These are phyloP conservation scores for Zaprionus kolodkinae DNA, from an alignment of 1,140 invertebrate genomes.

Conservation along the genomic window DNA sequence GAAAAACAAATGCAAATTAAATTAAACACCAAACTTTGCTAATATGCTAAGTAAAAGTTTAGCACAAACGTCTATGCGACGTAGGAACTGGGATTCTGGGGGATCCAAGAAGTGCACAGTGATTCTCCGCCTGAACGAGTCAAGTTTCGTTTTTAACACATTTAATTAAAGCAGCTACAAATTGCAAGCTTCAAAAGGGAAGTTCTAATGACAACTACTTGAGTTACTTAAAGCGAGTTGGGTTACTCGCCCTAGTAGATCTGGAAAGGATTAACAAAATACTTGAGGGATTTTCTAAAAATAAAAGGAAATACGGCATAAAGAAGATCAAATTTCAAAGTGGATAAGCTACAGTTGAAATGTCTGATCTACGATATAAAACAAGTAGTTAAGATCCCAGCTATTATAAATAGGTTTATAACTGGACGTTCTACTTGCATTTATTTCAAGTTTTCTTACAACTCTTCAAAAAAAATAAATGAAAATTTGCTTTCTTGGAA, in stretches of 20 bases:
- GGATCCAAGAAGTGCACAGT: neutral
- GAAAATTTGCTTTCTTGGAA: too few relatives aligned
- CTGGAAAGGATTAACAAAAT: neutral
- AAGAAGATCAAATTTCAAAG: neutral
- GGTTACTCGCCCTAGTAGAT: neutral
- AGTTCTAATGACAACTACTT: conserved; percentile 17
- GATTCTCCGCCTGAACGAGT: neutral
- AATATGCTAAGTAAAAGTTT: conserved; percentile 72
- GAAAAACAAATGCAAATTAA: conserved; percentile 68
- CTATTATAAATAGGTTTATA: too few relatives aligned
- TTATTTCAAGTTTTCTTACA: too few relatives aligned
- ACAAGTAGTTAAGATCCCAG: too few relatives aligned
- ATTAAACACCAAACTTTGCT: conserved; percentile 76
- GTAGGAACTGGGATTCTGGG: neutral
- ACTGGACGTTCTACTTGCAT: too few relatives aligned
- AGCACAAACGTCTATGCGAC: neutral
- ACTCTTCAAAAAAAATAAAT: too few relatives aligned
- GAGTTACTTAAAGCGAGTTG: neutral
- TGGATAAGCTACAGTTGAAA: neutral
- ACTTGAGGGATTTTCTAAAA: neutral
- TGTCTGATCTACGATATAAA: too few relatives aligned
- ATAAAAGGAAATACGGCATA: neutral
- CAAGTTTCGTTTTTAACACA: conserved; percentile 38
- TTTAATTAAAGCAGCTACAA: conserved; percentile 71
- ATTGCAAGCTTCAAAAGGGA: conserved; percentile 41